phyloP scores from a whole-genome alignment of 2,797 vertebrate genomes.

The Pseudochromis fuscus region DNA sequence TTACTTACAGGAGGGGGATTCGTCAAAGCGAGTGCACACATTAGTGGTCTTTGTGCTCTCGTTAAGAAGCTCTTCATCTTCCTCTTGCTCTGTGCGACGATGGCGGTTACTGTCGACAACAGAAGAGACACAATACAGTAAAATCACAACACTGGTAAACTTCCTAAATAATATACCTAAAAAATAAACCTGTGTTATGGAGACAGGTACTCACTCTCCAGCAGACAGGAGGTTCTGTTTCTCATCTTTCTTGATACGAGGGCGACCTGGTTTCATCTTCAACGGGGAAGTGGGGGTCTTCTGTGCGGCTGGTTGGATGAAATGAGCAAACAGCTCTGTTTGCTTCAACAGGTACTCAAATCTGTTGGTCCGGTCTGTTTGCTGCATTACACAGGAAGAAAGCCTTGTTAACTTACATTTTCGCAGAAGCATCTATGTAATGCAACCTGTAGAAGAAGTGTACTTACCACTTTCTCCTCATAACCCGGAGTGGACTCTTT shows the following conservation, averaged over 20 bases:
- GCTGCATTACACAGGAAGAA: constrained; percentile 77
- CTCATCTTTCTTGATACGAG: constrained; percentile 97
- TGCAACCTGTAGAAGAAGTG: background rate
- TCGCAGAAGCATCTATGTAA: too few relatives aligned
- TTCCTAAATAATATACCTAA: too few relatives aligned
- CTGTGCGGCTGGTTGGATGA: constrained; percentile 98
- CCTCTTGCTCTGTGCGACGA: constrained; percentile 97
- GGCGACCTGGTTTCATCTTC: constrained; percentile 99
- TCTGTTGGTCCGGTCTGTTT: constrained; percentile 97
- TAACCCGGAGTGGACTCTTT: constrained; percentile 90
- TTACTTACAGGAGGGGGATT: constrained; percentile 94
- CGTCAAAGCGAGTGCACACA: constrained; percentile 97
- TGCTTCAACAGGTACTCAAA: constrained; percentile 99
- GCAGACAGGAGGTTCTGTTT: constrained; percentile 96
- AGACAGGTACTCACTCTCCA: constrained; percentile 92
- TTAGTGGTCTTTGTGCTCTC: constrained; percentile 97
- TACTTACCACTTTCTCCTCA: constrained; percentile 97
- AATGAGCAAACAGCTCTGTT: constrained; percentile 98
- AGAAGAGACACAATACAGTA: background rate
- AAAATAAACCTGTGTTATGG: background rate
- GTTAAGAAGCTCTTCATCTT: constrained; percentile 95
- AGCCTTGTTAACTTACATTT: background rate
- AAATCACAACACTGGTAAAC: background rate
- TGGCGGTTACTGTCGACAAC: constrained; percentile 90
- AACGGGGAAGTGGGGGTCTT: constrained; percentile 99